Base-by-base conservation (phyloP, 2,888 invertebrate species). In the Ethmia dodecea region DNA sequence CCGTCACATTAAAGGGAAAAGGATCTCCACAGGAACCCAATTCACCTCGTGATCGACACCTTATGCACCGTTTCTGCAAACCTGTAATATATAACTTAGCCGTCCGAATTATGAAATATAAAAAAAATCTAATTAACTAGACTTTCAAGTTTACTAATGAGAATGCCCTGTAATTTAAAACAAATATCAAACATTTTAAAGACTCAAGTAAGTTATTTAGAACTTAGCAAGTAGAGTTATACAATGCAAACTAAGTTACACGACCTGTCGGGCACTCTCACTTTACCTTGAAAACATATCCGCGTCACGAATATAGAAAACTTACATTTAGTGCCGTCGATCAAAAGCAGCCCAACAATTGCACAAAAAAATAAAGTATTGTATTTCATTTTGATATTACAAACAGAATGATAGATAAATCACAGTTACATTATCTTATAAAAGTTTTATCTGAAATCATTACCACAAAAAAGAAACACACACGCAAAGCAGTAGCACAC, bases 21-120 rank as follows among this genome's bases (percentile, higher is more conserved):
- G 93, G 92, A 81, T 97, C 97, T 55, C 94, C 94, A 69, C 97
- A 97, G 45, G 94, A 92, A 3, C 97, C 97, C 22, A 93, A 74
- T 35, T 94, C 94, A 13, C 97, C 96, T 42, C 96, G 88, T 1
- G 96, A 96, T 60, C 96, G 88, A 66, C 97, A 97, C 48, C 89
- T 88, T 59, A 92, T 92, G 71, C 97, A 97, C 68, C 94, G 88
- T 54, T 92, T 90, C 31, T 92, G 81, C 24, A 91, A 70, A 54
- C 91, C 94, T 93, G 65, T 20, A 83, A 81, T 16, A 14, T 13
- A 13, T 5, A 8, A 13, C 2, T 13, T 28, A 28, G 14, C 9
- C 9, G 26, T 12, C 12, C 26, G 11, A 25, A 25, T 11, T 3
- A 12, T 26, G 26, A 26, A 9, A 26, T 11, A 12, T 26, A 26